Conservation (phyloP, 1,140 invertebrate species). For the Drosophila bocqueti region DNA sequence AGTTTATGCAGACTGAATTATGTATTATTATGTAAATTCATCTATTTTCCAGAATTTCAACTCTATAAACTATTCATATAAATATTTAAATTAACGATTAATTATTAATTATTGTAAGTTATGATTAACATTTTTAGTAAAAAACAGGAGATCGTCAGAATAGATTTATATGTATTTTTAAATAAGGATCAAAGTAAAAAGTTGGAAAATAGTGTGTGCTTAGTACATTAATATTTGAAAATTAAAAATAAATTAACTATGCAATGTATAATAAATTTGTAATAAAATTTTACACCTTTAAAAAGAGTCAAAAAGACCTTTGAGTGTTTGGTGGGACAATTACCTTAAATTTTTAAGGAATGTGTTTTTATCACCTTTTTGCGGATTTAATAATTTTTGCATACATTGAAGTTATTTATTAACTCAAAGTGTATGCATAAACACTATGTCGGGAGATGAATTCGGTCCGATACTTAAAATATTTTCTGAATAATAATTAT, state of each 20-base stretch:
- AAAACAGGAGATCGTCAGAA: background rate
- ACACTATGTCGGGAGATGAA: too few relatives aligned
- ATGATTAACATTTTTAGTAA: background rate
- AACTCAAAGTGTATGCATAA: too few relatives aligned
- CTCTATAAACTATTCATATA: background rate
- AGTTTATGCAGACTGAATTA: slow-evolving; percentile 72
- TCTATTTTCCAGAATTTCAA: background rate
- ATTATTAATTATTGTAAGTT: background rate
- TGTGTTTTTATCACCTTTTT: background rate
- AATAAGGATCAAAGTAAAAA: background rate
- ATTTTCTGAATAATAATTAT: too few relatives aligned
- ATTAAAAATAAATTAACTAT: background rate
- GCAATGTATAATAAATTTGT: background rate
- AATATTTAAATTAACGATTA: background rate
- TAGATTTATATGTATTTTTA: background rate
- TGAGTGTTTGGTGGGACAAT: background rate
- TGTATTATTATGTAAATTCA: background rate
- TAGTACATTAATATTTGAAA: background rate
- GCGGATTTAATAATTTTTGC: background rate
- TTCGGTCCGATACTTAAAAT: too few relatives aligned
- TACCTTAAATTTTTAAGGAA: background rate
- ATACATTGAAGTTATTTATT: too few relatives aligned
- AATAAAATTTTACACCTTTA: slow-evolving; percentile 5
- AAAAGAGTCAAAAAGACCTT: background rate
- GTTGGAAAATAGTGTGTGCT: background rate